Conservation (phyloP, 2,113 vertebrate species). For the Arizona elegans region DNA sequence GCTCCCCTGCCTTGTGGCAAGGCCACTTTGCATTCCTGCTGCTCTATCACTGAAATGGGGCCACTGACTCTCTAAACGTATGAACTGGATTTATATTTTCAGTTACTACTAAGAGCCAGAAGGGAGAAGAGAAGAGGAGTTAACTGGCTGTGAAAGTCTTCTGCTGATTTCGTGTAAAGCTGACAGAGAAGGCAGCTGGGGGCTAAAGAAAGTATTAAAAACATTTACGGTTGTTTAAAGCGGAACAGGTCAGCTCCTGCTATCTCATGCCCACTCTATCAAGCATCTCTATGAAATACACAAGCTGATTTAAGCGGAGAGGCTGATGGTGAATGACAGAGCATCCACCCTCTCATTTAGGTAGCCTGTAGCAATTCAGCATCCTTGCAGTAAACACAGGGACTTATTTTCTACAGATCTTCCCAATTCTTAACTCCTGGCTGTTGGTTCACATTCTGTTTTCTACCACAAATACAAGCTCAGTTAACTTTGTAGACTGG, state of each 20-base stretch:
- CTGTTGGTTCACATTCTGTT: neutral
- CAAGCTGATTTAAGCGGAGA: neutral
- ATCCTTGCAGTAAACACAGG: neutral
- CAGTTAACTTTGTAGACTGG: neutral
- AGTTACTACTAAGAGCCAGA: neutral
- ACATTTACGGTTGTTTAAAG: slow-evolving; percentile 15
- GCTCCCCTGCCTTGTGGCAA: neutral
- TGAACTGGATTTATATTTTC: neutral
- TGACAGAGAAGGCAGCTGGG: neutral
- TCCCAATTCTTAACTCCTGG: neutral
- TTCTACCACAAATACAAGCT: neutral
- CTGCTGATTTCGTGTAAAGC: neutral
- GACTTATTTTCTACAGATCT: slow-evolving; percentile 4
- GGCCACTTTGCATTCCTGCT: neutral
- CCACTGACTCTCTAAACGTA: neutral
- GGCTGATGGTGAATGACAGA: neutral
- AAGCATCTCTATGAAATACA: neutral
- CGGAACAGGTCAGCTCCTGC: neutral
- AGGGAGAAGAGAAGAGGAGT: neutral
- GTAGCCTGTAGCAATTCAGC: neutral
- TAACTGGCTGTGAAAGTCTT: neutral
- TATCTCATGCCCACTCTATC: neutral
- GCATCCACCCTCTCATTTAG: neutral
- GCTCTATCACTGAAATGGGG: neutral
- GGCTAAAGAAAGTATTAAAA: slow-evolving; percentile 2